Conservation (phyloP, 2,888 invertebrate genomes). For the Stegophylla sp. region DNA sequence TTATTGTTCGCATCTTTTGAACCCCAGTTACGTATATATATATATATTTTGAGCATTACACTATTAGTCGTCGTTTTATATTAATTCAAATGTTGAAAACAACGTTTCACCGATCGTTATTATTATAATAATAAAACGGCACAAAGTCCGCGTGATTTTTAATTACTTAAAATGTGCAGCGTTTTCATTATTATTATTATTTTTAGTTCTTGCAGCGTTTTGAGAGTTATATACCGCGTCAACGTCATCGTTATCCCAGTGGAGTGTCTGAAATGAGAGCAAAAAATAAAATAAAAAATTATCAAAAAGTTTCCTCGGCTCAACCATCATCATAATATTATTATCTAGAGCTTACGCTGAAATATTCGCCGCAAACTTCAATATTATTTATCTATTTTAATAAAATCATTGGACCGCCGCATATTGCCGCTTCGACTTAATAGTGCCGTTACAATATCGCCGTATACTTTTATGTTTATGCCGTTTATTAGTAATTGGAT, state of each 20-base stretch:
- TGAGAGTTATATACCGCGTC: not conserved
- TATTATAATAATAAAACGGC: too few species aligned
- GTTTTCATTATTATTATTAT: not conserved
- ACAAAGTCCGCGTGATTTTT: not conserved
- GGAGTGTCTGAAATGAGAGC: too few species aligned
- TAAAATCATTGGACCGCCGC: slow-evolving; percentile 3
- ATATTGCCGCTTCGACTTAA: not conserved
- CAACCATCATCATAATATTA: not conserved
- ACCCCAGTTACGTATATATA: not conserved
- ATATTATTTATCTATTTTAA: slow-evolving; percentile 6
- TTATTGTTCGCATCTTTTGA: slow-evolving; percentile 4
- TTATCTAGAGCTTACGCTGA: not conserved
- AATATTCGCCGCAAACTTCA: not conserved
- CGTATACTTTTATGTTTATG: not conserved
- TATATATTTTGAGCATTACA: not conserved
- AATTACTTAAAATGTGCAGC: not conserved
- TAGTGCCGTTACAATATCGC: slow-evolving; percentile 10
- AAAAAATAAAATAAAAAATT: too few species aligned
- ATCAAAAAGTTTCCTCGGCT: too few species aligned
- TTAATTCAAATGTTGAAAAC: not conserved
- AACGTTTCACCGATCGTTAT: not conserved
- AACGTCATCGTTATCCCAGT: too few species aligned
- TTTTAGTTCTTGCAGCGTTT: not conserved
- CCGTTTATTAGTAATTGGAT: not conserved
- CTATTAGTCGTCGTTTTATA: not conserved